phyloP scores from a whole-genome alignment of 2,888 invertebrate species.

The Tenthredo distinguenda region DNA sequence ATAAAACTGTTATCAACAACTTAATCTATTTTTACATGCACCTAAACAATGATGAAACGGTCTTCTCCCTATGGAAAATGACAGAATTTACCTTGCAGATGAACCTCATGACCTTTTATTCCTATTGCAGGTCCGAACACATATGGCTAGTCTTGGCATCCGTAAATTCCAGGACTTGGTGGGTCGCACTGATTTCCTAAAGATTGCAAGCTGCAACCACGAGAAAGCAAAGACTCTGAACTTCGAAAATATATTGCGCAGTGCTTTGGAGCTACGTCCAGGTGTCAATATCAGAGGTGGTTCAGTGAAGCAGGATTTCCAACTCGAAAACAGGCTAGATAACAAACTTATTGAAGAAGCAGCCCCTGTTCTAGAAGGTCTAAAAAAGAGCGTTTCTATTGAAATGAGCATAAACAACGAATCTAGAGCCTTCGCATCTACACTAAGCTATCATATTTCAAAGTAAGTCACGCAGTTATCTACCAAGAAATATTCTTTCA shows the following conservation, averaged over 20 bases:
- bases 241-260: slow-evolving; percentile 91
- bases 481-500: not conserved
- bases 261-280: slow-evolving; percentile 93
- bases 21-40: not conserved
- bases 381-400: slow-evolving; percentile 84
- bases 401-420: slow-evolving; percentile 93
- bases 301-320: slow-evolving; percentile 91
- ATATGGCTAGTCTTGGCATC: slow-evolving; percentile 96
- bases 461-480: slow-evolving; percentile 81
- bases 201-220: slow-evolving; percentile 84
- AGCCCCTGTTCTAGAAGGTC: slow-evolving; percentile 87
- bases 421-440: slow-evolving; percentile 95
- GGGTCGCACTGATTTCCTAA: slow-evolving; percentile 93
- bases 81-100: not conserved
- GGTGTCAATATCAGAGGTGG: slow-evolving; percentile 95
- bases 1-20: not conserved
- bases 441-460: slow-evolving; percentile 97
- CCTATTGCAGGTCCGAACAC: slow-evolving; percentile 86
- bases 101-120: not conserved
- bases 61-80: not conserved
- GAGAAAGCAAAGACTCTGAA: slow-evolving; percentile 93
- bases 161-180: slow-evolving; percentile 93
- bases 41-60: not conserved
- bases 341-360: slow-evolving; percentile 88
- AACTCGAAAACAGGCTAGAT: slow-evolving; percentile 90